A percentile compares a stretch with the other conserved stretches of the same genome.
Conservation (phyloP, 2,113 vertebrate genomes). For the Phyllopteryx taeniolatus region DNA sequence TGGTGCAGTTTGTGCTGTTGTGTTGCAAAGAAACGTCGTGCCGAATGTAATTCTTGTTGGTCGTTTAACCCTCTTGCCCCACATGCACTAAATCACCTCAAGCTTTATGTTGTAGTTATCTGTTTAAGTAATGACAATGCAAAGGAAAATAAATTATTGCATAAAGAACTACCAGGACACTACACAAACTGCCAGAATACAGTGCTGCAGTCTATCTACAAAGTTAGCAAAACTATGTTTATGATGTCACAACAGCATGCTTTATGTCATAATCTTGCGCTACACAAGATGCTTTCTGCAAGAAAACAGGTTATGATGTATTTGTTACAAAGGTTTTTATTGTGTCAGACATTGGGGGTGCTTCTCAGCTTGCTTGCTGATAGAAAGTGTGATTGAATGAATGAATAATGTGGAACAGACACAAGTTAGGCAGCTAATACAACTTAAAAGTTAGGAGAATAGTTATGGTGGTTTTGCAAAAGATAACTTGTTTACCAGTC, state of each 20-base stretch:
- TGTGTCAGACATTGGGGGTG: neutral
- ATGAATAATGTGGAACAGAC: neutral
- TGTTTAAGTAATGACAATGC: neutral
- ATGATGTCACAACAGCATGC: neutral
- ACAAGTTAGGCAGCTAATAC: conserved; percentile 35
- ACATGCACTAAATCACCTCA: neutral
- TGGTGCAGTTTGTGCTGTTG: conserved; percentile 59
- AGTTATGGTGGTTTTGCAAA: neutral
- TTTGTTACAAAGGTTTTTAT: neutral
- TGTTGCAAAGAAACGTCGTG: conserved; percentile 52
- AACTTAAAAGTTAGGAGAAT: conserved; percentile 8
- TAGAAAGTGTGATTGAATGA: conserved; percentile 2
- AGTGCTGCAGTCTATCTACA: neutral
- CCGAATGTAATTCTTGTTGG: conserved; percentile 51
- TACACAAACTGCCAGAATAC: neutral
- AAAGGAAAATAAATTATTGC: neutral
- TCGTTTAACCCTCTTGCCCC: neutral
- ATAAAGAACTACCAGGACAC: neutral
- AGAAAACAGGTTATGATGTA: neutral
- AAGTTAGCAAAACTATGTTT: neutral
- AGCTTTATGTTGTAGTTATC: neutral
- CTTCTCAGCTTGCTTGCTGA: neutral
- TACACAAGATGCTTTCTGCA: conserved; percentile 1
- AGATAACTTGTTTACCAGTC: neutral
- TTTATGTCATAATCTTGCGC: neutral